Conservation (phyloP, 2,113 vertebrate species). For the Otolemur garnettii region DNA sequence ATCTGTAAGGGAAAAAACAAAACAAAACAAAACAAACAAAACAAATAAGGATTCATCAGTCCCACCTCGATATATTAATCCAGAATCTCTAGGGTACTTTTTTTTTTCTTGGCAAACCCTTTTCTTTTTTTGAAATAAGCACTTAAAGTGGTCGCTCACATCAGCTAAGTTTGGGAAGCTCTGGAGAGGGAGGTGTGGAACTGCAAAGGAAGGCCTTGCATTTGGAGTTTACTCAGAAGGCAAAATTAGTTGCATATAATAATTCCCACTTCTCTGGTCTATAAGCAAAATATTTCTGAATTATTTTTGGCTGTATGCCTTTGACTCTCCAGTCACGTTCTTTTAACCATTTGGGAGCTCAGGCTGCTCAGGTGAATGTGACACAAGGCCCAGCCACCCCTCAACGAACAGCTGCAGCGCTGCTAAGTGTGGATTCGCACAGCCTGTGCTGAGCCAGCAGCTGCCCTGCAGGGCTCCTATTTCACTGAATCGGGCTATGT, state of each 20-base stretch:
- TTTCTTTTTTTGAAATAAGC: background rate
- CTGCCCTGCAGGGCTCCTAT: accelerated
- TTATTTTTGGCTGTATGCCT: background rate
- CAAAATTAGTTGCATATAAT: background rate
- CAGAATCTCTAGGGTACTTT: background rate
- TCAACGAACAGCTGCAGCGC: background rate
- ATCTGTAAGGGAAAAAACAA: too few relatives aligned
- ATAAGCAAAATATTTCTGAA: slow-evolving; percentile 9
- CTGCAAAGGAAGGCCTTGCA: background rate
- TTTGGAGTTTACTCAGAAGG: background rate
- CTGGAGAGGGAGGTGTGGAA: background rate
- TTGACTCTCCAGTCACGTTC: background rate
- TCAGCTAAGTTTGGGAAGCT: background rate
- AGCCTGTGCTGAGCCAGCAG: background rate
- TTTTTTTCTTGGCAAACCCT: slow-evolving; percentile 27
- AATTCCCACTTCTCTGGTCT: background rate
- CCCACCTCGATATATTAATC: background rate
- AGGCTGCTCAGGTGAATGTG: background rate
- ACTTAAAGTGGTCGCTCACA: background rate
- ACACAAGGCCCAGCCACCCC: background rate
- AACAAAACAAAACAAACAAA: too few relatives aligned
- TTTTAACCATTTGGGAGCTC: background rate
- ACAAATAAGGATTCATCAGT: background rate
- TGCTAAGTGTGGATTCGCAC: accelerated
- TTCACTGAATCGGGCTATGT: background rate